Evolutionary conservation across 2,888 invertebrate species (phyloP).

Genomic region (Cheilosia scutellata): DNA sequence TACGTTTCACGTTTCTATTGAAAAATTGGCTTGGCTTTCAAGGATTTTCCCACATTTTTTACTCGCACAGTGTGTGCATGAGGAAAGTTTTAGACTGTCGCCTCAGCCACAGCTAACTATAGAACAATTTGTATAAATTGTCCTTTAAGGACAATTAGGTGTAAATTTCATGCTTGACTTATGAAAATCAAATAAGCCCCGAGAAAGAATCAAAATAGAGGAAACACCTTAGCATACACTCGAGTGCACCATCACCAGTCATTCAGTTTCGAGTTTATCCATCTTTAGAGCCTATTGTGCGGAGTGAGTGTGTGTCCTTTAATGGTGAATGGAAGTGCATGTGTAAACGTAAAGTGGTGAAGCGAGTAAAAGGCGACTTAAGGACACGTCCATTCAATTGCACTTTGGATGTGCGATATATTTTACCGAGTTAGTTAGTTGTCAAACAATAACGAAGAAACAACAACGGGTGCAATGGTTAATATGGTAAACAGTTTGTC

Average conservation of each 20-base stretch:
- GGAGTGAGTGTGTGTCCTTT: constrained; percentile 36
- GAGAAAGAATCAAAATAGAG: constrained; percentile 48
- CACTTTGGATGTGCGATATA: constrained; percentile 26
- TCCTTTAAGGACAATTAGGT: constrained; percentile 69
- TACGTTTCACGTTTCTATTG: constrained; percentile 43
- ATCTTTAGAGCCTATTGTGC: constrained; percentile 44
- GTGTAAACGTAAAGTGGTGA: constrained; percentile 44
- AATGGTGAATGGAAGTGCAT: constrained; percentile 7
- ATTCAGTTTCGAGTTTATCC: constrained; percentile 5
- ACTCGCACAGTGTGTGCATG: neutral
- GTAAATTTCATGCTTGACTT: constrained; percentile 76
- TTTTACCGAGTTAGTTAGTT: constrained; percentile 47
- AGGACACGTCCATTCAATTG: constrained; percentile 47
- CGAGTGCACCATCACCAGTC: constrained; percentile 58
- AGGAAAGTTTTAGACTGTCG: constrained; percentile 47
- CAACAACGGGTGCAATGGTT: constrained; percentile 31
- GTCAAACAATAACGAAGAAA: constrained; percentile 53
- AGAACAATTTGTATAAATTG: constrained; percentile 60
- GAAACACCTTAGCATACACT: constrained; percentile 74
- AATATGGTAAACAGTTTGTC: neutral
- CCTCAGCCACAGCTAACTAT: constrained; percentile 40
- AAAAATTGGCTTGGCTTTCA: constrained; percentile 72
- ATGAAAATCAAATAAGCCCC: constrained; percentile 69
- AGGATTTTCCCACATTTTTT: constrained; percentile 74
- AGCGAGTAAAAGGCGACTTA: constrained; percentile 42